A percentile compares a stretch with the other conserved stretches of the same genome.
Conservation (phyloP, 1,140 invertebrate species). For the Caenorhabditis elegans region WBcel235 BX284604.4:12364001-12364500, state of each 20-base stretch:
- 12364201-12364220: too few relatives aligned
- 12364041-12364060: slow-evolving; percentile 77
- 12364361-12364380: not conserved
- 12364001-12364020: slow-evolving; percentile 95
- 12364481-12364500: not conserved
- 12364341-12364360: not conserved
- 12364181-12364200: too few relatives aligned
- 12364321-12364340: not conserved
- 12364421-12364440: not conserved
- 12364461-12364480: not conserved
- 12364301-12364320: too few relatives aligned
- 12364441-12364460: not conserved
- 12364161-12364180: not conserved
- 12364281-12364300: too few relatives aligned
- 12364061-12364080: slow-evolving; percentile 86
- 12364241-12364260: too few relatives aligned
- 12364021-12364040: slow-evolving; percentile 78
- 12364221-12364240: too few relatives aligned
- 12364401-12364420: not conserved
- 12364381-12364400: not conserved
- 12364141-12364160: slow-evolving; percentile 3
- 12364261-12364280: too few relatives aligned
- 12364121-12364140: slow-evolving; percentile 71
- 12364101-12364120: slow-evolving; percentile 87
- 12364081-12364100: slow-evolving; percentile 87